A percentile compares a stretch with the other conserved stretches of the same genome.
Conservation (phyloP, 2,113 vertebrate genomes). For the Aspidoscelis tigris region DNA sequence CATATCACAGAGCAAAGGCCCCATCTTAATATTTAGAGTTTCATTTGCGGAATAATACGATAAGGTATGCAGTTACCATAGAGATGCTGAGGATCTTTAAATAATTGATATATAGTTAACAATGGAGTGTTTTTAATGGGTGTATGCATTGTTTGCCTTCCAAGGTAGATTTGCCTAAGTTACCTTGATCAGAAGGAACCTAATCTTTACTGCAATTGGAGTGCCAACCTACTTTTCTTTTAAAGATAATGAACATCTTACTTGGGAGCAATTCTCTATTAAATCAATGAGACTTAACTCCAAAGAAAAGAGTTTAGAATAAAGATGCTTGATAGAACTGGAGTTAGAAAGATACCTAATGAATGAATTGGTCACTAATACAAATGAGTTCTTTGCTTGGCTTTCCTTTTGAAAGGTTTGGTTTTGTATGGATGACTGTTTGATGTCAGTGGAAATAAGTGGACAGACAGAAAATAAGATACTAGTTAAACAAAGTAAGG, state of each 20-base stretch:
- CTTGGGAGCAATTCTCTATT: not conserved
- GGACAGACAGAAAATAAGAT: not conserved
- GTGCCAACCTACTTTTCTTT: not conserved
- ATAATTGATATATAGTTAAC: slow-evolving; percentile 67
- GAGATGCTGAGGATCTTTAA: slow-evolving; percentile 63
- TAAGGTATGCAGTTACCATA: slow-evolving; percentile 55
- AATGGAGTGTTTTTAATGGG: slow-evolving; percentile 55
- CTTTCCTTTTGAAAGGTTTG: not conserved
- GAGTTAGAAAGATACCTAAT: slow-evolving; percentile 16
- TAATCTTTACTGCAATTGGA: not conserved
- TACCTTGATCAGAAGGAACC: not conserved
- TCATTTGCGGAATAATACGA: slow-evolving; percentile 40
- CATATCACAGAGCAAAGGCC: slow-evolving; percentile 30
- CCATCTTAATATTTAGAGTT: slow-evolving; percentile 34
- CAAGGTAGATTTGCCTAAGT: slow-evolving; percentile 31
- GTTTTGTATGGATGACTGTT: not conserved
- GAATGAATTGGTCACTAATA: slow-evolving; percentile 11
- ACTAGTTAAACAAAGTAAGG: not conserved
- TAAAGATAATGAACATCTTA: slow-evolving; percentile 5
- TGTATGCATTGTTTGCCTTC: slow-evolving; percentile 48
- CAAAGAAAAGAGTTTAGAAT: slow-evolving; percentile 15
- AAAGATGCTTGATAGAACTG: slow-evolving; percentile 7
- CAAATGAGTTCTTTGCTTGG: not conserved
- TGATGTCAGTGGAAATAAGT: not conserved
- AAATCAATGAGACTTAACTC: slow-evolving; percentile 18